Evolutionary conservation across 1,140 invertebrate genomes (phyloP), one percentile per base, ranked within the genome.

Genomic region (Meteorus sp.): DNA sequence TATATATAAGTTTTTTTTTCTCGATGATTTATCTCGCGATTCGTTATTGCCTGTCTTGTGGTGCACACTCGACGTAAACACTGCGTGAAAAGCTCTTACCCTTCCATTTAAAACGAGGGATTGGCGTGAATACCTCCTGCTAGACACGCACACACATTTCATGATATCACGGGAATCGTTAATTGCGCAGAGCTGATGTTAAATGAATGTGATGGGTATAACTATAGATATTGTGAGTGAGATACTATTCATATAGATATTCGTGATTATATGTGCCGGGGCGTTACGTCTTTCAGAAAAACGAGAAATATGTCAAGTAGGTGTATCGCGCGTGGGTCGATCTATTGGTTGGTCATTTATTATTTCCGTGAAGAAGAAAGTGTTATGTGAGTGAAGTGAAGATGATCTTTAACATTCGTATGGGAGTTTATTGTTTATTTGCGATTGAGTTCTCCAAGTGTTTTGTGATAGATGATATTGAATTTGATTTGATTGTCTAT

Each of bases 261-360:
- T n/a, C n/a, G n/a, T n/a, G n/a, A n/a, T n/a, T n/a, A n/a, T n/a
- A n/a, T n/a, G n/a, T n/a, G n/a, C n/a, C 35, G 11, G 22, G 11
- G 20, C 20, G 25, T 23, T 23, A 45, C 17, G 13, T 20, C 17
- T 20, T 44, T 20, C 15, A 44, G 43, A 45, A 11, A n/a, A 39
- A 15, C 17, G 35, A 15, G 35, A 5, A 23, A 20, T 15, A 27
- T 35, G 50, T 52, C 50, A 52, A 52, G 50, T 52, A 52, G 50
- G 50, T 52, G 50, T 13, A 52, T 35, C 9, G 29, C 31, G 33
- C 50, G 50, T 52, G 50, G 50, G 50, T n/a, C 31, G 33, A 22
- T 37, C 50, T 17, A 52, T 52, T 52, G 31, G 50, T 35, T 31
- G n/a, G 50, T 52, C 50, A 52, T 52, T 52, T 52, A 52, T n/a